Percentiles rank a stretch among this genome's conserved stretches.
Conservation (phyloP, 2,113 vertebrate species). For the Leptobrachium ailaonicum region DNA sequence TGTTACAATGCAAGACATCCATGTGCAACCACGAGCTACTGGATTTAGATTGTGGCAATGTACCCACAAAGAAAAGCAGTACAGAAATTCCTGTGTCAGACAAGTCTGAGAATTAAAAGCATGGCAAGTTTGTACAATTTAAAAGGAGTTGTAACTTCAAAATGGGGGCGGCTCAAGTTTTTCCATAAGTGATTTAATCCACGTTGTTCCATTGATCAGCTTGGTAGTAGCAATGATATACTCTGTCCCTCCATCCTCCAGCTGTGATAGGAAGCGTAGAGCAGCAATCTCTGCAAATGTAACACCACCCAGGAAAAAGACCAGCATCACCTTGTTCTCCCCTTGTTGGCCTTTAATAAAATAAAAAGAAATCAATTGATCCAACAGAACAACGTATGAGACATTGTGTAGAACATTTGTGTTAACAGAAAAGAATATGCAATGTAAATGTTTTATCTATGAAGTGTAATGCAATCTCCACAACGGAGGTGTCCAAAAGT, state of each 20-base stretch:
- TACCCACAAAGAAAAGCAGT: too few species aligned
- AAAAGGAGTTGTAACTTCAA: conserved; percentile 54
- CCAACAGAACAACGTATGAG: too few species aligned
- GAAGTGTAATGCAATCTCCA: too few species aligned
- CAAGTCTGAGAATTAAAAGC: too few species aligned
- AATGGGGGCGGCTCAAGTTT: conserved; percentile 75
- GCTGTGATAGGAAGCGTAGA: conserved; percentile 91
- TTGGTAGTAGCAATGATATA: conserved; percentile 96
- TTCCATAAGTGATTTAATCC: conserved; percentile 94
- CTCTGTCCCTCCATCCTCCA: conserved; percentile 95
- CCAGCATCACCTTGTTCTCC: conserved; percentile 89
- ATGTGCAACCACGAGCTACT: too few species aligned
- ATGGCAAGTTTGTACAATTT: not conserved
- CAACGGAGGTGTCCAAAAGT: too few species aligned
- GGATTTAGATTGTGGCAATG: too few species aligned
- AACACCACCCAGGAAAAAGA: conserved; percentile 95
- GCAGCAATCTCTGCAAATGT: conserved; percentile 93
- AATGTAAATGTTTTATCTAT: too few species aligned
- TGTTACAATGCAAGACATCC: too few species aligned
- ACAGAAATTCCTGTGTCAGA: too few species aligned
- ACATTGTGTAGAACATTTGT: too few species aligned
- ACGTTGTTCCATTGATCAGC: conserved; percentile 89
- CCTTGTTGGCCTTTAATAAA: conserved; percentile 84
- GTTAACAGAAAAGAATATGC: too few species aligned
- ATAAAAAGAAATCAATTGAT: not conserved